Base-by-base conservation (phyloP, 2,888 invertebrate species). In the Drosophila cognata region DNA sequence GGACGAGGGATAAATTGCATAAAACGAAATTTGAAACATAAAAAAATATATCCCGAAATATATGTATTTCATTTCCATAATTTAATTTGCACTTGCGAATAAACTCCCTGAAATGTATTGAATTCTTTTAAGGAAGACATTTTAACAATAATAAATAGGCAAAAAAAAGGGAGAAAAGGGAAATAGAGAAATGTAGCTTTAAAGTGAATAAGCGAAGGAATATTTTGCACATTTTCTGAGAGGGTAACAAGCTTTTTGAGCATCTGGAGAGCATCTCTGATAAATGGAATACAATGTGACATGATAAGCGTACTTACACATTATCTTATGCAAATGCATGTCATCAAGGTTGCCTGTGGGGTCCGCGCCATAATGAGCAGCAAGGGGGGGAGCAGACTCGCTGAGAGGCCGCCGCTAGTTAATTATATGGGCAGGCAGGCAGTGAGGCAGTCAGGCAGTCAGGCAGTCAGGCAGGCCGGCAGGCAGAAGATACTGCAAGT, bases 341-440 rank as follows among this genome's bases (percentile, higher is more conserved):
- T 84, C 84, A 84, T 77, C 76, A 65, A 43, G 50, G 62, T 62
- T 67, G 83, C 75, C 71, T 86, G 84, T 80, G 84, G 76, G 87
- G 84, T 80, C 84, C 70, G 75, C 38, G 87, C 73, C 84, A 84
- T 84, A 84, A 84, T 84, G 87, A 82, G 84, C 87, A 74, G 52
- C 67, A 56, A 31, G 60, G 57, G 43, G 57, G 43, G 65, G 28
- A 51, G 21, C 31, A n/a, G 33, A 38, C 8, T 57, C 18, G 55
- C 18, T 36, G 35, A 55, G 46, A 25, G 46, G 46, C 38, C 18
- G 38, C 38, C 38, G 38, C 18, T 38, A 38, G 18, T 25, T 46
- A 46, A 46, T 46, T 46, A 46, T 46, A 46, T 46, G 46, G 4
- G 7, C 46, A 16, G 21, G n/a, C 21, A 41, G n/a, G n/a, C 43